Base-by-base conservation (phyloP, 1,140 invertebrate genomes). In the Drosophila malerkotliana region DNA sequence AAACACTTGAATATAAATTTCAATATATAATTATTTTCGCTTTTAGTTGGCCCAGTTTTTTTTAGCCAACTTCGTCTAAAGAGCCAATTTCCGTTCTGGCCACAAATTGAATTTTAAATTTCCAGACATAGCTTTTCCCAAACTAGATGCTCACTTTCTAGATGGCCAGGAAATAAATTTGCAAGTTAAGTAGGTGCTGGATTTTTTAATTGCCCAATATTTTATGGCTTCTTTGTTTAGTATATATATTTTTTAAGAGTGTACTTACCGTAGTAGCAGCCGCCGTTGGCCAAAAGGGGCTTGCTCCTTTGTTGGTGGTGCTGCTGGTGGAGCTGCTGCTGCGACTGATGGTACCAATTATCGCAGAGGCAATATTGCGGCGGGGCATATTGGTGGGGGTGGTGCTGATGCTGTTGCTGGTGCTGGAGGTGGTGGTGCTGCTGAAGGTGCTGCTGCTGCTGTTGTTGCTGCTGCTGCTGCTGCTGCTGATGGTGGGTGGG, bases 251-350 rank as follows among this genome's bases (percentile, higher is more conserved):
- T 52, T 75, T 26, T 48, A 52, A 21, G 30, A 73, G 72, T 56
- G 69, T 88, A 89, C 88, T 82, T 61, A 90, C 88, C 89, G 55
- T 82, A 90, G 56, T 90, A 91, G 71, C 80, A 90, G 72, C 88
- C 83, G 8, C 82, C 88, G 60, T 90, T 90, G 53, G 74, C 54
- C 47, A 90, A 28, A 48, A 77, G 68, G 45, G 83, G 75, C 68
- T 88, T 90, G 64, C 32, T 54, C 69, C 57, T 66, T 58, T 79
- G 84, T 15, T 60, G 72, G 26, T 66, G 77, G 30, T 72, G 79
- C 28, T 66, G 75, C 0, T 72, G 71, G 14, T 66, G 77, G 10
- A 77, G 79, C 0, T 75, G 76, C 9, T 75, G 75, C 32, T 66
- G 61, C 49, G 80, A 84, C 72, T 87, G 83, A 48, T 88, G 83